Evolutionary conservation across 2,888 invertebrate species (phyloP), one percentile per base, ranked within the genome.

Genomic region (Amiota communis): DNA sequence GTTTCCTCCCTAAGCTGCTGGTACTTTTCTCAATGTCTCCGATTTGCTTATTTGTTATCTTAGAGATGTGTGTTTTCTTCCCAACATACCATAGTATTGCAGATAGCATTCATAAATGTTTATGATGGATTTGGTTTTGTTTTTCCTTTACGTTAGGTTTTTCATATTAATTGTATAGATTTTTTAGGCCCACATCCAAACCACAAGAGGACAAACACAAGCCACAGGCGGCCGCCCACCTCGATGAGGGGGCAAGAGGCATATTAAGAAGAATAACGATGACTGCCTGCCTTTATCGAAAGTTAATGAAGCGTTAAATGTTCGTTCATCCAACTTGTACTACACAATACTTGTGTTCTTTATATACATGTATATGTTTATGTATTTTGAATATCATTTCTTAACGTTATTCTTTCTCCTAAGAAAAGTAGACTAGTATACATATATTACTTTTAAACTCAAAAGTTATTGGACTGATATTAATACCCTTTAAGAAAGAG

Each of bases 221-320:
- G 15, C 9, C 23, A 59, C 17, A 59, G 11, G 17, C 53, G 2
- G 12, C 8, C 53, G 2, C 53, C 13, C 53, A 53, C 53, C 0
- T 53, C 64, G n/a, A n/a, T 67, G 48, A 47, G 12, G 2, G n/a
- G n/a, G n/a, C n/a, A n/a, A n/a, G n/a, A n/a, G n/a, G 67, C 17
- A 17, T 17, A 47, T 17, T 17, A 70, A 20, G 36, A 17, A 17
- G 20, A 47, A 56, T 46, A 57, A n/a, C 17, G 57, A 51, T 49
- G n/a, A 80, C 59, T 75, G 68, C 75, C 79, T 77, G 72, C 77
- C 77, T 79, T 83, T 83, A 84, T 83, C 86, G 79, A 76, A 82
- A 85, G 83, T 83, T 83, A 83, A 83, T 83, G 86, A 83, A 83
- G 86, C 83, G 86, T 83, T 83, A 83, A 83, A 83, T 85, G 83